A percentile compares a stretch with the other conserved stretches of the same genome.
phyloP scores from a whole-genome alignment of 2,888 invertebrate genomes.

The Cephus spinipes region DNA sequence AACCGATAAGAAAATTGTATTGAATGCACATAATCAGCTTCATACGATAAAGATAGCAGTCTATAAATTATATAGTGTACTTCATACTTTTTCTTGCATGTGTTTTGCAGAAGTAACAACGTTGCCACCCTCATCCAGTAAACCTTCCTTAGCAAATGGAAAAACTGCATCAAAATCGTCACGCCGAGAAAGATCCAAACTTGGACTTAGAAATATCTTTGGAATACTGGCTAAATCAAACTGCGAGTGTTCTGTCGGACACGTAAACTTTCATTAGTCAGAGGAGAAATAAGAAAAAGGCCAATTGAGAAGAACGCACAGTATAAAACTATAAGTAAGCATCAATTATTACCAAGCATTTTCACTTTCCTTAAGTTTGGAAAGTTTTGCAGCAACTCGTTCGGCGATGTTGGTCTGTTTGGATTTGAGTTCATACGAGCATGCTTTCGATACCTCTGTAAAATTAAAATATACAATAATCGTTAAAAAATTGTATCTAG shows the following conservation, averaged over 20 bases:
- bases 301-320: not conserved
- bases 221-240: slow-evolving; percentile 80
- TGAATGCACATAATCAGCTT: not conserved
- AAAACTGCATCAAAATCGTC: slow-evolving; percentile 89
- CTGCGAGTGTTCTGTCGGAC: slow-evolving; percentile 60
- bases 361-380: slow-evolving; percentile 65
- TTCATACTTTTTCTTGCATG: slow-evolving; percentile 82
- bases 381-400: slow-evolving; percentile 64
- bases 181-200: slow-evolving; percentile 83
- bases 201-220: slow-evolving; percentile 84
- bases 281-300: not conserved
- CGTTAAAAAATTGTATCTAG: slow-evolving; percentile 2
- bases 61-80: slow-evolving; percentile 14
- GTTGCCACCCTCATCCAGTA: slow-evolving; percentile 68
- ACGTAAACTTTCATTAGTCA: not conserved
- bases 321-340: not conserved
- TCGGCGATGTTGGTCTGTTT: slow-evolving; percentile 58
- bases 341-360: slow-evolving; percentile 56
- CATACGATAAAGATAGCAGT: slow-evolving; percentile 11
- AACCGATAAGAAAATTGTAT: not conserved
- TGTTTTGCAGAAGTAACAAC: slow-evolving; percentile 68
- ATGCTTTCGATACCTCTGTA: slow-evolving; percentile 69
- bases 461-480: slow-evolving; percentile 30
- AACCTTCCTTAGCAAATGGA: slow-evolving; percentile 71
- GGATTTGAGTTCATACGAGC: slow-evolving; percentile 61